phyloP scores from a whole-genome alignment of 2,113 vertebrate genomes.

The Macroglossus sobrinus region DNA sequence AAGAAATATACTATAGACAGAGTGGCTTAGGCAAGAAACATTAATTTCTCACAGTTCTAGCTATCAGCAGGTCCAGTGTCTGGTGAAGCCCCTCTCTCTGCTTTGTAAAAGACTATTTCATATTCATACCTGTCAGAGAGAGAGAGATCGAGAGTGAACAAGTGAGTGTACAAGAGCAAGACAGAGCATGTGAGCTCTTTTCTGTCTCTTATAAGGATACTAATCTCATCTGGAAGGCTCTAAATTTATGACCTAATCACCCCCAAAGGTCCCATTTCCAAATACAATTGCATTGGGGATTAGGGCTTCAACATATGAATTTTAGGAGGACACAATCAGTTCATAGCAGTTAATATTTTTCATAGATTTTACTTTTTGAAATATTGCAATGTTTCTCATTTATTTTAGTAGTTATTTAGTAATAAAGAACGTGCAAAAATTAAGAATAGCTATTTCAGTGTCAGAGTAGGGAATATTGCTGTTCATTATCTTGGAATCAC shows the following conservation, averaged over 20 bases:
- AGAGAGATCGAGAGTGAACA: background rate
- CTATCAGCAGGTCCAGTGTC: background rate
- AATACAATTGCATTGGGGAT: background rate
- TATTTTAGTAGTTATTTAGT: background rate
- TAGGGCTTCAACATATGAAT: background rate
- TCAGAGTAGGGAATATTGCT: background rate
- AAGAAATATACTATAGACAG: background rate
- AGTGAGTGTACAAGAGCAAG: background rate
- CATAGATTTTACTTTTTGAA: slow-evolving; percentile 50
- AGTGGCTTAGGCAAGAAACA: background rate
- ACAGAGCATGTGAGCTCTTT: background rate
- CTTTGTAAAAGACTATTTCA: background rate
- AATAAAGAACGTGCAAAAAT: background rate
- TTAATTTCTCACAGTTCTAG: background rate
- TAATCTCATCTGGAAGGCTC: background rate
- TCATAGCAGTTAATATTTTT: background rate
- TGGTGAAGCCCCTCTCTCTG: background rate
- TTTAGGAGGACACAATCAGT: background rate
- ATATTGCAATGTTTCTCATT: background rate
- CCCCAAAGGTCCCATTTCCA: background rate
- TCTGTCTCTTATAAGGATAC: background rate
- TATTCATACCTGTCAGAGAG: background rate
- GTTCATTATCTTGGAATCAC: slow-evolving; percentile 52
- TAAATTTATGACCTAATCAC: background rate
- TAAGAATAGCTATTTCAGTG: slow-evolving; percentile 19